phyloP scores from a whole-genome alignment of 2,888 invertebrate genomes.

The Hydrotaea cyrtoneurina region DNA sequence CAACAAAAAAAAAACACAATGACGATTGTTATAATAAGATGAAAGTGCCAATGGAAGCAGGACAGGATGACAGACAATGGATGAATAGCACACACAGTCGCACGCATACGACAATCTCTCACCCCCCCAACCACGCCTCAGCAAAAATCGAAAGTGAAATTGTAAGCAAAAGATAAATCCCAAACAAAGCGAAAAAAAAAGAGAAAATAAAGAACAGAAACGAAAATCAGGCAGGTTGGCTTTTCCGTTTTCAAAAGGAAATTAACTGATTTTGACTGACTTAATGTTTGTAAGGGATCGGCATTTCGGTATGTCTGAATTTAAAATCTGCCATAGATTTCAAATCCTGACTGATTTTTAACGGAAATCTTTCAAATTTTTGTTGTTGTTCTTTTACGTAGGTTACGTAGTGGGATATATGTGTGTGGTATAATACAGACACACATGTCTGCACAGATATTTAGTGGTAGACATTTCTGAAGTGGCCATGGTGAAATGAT shows the following conservation, averaged over 20 bases:
- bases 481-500: too few species aligned
- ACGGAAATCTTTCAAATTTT: too few species aligned
- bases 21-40: slow-evolving; percentile 20
- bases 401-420: too few species aligned
- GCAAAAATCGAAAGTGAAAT: neutral
- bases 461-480: too few species aligned
- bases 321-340: too few species aligned
- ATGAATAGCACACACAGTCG: neutral
- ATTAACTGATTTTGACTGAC: slow-evolving; percentile 15
- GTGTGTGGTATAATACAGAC: too few species aligned
- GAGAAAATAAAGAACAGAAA: neutral
- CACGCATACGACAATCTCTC: too few species aligned
- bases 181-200: neutral
- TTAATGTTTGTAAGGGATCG: neutral
- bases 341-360: too few species aligned
- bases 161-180: slow-evolving; percentile 11
- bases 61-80: neutral
- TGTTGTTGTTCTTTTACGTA: too few species aligned
- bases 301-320: too few species aligned
- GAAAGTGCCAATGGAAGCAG: neutral
- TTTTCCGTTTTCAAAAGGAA: slow-evolving; percentile 13
- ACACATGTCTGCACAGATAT: too few species aligned
- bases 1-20: neutral
- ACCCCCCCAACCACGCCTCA: too few species aligned
- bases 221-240: neutral